Percentiles rank a stretch among this genome's conserved stretches.
Evolutionary conservation across 2,113 vertebrate species (phyloP).

Genomic region (Pyrgilauda ruficollis): DNA sequence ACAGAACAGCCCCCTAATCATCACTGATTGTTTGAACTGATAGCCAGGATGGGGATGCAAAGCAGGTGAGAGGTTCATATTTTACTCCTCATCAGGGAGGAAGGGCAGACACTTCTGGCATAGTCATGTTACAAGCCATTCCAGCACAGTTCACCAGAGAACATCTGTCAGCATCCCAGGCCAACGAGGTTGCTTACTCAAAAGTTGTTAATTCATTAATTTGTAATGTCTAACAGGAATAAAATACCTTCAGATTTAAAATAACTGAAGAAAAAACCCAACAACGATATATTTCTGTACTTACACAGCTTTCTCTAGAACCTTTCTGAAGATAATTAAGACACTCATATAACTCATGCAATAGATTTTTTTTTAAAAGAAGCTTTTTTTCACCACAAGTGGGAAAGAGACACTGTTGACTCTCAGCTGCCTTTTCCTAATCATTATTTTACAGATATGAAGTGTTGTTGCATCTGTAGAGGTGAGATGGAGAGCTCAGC

Average conservation of each 20-base stretch:
- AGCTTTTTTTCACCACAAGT: neutral
- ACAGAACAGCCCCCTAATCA: neutral
- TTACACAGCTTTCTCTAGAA: neutral
- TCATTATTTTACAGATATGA: neutral
- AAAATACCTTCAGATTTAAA: neutral
- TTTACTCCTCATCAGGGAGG: neutral
- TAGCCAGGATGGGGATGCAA: neutral
- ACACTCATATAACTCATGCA: rapidly evolving
- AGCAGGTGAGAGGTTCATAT: neutral
- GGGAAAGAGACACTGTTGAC: neutral
- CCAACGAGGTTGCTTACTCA: neutral
- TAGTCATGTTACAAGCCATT: neutral
- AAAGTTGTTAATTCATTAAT: neutral
- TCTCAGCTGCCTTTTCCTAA: neutral
- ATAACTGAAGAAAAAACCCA: neutral
- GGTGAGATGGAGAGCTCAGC: neutral
- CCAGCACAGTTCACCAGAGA: neutral
- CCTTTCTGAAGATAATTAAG: neutral
- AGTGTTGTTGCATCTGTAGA: neutral
- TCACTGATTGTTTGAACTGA: neutral
- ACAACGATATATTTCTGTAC: neutral
- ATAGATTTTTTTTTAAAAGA: neutral
- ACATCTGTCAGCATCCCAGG: neutral
- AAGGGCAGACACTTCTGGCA: neutral
- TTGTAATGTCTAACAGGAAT: neutral